Percentiles rank a stretch among this genome's conserved stretches.
phyloP scores from a whole-genome alignment of 2,888 invertebrate species.

The Micoletzkya japonica region DNA sequence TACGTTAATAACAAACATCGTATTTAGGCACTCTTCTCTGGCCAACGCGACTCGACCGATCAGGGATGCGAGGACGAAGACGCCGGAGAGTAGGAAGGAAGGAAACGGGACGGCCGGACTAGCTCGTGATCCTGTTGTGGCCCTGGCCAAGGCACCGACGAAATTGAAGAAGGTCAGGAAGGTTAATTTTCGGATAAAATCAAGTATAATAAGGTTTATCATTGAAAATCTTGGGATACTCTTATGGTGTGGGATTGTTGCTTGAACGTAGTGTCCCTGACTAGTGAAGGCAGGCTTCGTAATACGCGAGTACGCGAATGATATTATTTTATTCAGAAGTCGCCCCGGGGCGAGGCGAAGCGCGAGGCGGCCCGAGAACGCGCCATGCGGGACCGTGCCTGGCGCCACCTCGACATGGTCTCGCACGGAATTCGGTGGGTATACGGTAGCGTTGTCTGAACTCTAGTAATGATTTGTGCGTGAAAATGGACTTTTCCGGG shows the following conservation, averaged over 20 bases:
- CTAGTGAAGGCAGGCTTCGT: not conserved
- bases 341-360: slow-evolving; percentile 23
- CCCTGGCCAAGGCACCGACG: too few relatives aligned
- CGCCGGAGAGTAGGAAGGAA: not conserved
- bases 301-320: not conserved
- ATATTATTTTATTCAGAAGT: slow-evolving; percentile 16
- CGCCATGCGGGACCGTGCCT: slow-evolving; percentile 43
- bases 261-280: not conserved
- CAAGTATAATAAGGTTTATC: not conserved
- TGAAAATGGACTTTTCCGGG: not conserved
- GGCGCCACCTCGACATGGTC: slow-evolving; percentile 47
- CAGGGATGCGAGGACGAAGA: not conserved
- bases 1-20: too few relatives aligned
- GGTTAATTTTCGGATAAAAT: not conserved
- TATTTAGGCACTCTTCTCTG: too few relatives aligned
- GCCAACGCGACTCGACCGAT: too few relatives aligned
- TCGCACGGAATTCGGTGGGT: slow-evolving; percentile 29
- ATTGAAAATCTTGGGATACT: too few relatives aligned
- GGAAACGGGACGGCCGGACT: slow-evolving; percentile 5
- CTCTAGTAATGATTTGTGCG: not conserved
- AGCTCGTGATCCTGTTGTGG: too few relatives aligned
- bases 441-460: not conserved
- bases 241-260: not conserved
- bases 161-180: not conserved
- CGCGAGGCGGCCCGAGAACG: slow-evolving; percentile 32